Base-by-base conservation (phyloP, 2,888 invertebrate genomes). In the Artemia sinica region DNA sequence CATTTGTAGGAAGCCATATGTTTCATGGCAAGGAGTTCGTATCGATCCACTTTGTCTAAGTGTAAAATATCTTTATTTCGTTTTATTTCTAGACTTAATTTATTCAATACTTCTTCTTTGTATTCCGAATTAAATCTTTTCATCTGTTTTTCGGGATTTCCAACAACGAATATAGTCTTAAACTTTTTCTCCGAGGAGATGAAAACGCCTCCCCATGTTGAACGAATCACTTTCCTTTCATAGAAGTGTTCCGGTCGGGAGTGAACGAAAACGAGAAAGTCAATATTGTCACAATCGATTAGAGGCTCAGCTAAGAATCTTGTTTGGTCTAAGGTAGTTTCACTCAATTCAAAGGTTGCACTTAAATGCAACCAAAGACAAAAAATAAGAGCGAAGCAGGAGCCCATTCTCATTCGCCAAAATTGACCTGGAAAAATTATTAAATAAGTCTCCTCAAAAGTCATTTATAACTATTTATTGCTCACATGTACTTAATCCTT, bases 201-300 rank as follows among this genome's bases (percentile, higher is more conserved):
- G n/a, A 72, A 72, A 18, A 74, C 73, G 28, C 72, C 72, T 0
- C 75, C 76, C 76, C 76, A 76, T 8, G 76, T 76, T 48, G 72
- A 72, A 49, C 76, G 72, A 49, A 76, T 75, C 49, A 75, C 75
- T 68, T 74, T 73, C 8, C 76, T 72, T 67, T 75, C 74, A 49
- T 73, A 71, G 67, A 74, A 74, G 67, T 76, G 74, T 49, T 74
- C 72, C 2, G 75, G 75, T 6, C 75, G 74, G 12, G 75, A 75
- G 63, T 75, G 75, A 28, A 76, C 74, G 18, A 76, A 69, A 67
- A 75, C 74, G 70, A 75, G 72, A 66, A 74, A 74, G 8, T 58
- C 58, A n/a, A 58, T 14, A 58, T 58, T 58, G 58, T 58, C 58
- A 58, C 58, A 58, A 18, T 18, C 18, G n/a, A 58, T 14, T n/a